These are phyloP conservation scores for Drosophila ananassae DNA, from an alignment of 1,140 invertebrate species.

Conservation along the genomic window DNA sequence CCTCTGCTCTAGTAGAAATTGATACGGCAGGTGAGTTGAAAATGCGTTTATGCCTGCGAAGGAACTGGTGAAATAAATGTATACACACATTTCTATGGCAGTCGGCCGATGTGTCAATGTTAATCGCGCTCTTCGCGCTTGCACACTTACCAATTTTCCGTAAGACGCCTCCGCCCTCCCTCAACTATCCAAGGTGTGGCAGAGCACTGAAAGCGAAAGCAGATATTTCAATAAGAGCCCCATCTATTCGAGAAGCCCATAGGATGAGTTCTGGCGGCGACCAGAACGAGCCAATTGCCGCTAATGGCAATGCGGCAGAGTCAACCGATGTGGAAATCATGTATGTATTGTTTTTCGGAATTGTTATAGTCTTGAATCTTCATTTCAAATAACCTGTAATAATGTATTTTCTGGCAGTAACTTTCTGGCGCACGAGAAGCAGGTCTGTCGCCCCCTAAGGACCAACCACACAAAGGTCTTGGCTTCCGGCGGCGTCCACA, in stretches of 20 bases:
- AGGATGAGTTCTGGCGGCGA: slow-evolving; percentile 58
- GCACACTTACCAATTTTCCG: slow-evolving; percentile 76
- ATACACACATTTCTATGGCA: slow-evolving; percentile 31
- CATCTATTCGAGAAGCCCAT: slow-evolving; percentile 5
- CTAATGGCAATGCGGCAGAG: slow-evolving; percentile 60
- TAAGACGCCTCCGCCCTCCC: slow-evolving; percentile 44
- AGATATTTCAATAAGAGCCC: slow-evolving; percentile 6
- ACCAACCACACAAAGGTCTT: slow-evolving; percentile 89
- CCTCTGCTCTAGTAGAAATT: slow-evolving; percentile 12
- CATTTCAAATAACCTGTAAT: neutral
- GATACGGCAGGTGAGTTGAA: slow-evolving; percentile 36
- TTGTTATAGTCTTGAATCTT: neutral
- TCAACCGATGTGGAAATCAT: slow-evolving; percentile 62
- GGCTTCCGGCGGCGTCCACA: slow-evolving; percentile 88
- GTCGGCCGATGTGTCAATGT: slow-evolving; percentile 75
- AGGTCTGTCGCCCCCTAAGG: slow-evolving; percentile 88
- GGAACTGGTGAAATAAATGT: slow-evolving; percentile 32
- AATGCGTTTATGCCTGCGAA: slow-evolving; percentile 8
- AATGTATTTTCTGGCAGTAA: slow-evolving; percentile 23
- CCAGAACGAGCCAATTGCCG: slow-evolving; percentile 47
- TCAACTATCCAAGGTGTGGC: slow-evolving; percentile 66
- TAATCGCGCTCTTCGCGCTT: slow-evolving; percentile 78
- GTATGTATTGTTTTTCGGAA: slow-evolving; percentile 15
- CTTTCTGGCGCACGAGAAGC: slow-evolving; percentile 89
- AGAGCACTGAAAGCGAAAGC: slow-evolving; percentile 42